Evolutionary conservation across 2,797 vertebrate genomes (phyloP).

Genomic region (Arnoldichthys spilopterus): DNA sequence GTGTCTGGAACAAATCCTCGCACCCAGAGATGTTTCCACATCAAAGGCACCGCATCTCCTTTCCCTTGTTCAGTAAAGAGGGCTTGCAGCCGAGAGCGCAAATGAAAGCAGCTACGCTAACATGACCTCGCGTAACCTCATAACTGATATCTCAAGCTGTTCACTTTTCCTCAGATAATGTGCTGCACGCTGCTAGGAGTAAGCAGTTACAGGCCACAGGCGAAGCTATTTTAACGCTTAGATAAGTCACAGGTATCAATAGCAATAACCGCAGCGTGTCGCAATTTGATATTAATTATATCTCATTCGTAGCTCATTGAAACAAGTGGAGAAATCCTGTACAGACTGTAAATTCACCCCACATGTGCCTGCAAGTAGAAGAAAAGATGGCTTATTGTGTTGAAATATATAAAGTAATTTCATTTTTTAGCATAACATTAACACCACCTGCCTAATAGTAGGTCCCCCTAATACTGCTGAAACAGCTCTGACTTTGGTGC

Average conservation of each 20-base stretch:
- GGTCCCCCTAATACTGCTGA: no score
- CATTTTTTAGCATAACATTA: no score
- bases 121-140: slow-evolving; percentile 34
- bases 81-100: slow-evolving; percentile 20
- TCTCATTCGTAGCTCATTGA: background rate
- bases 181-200: background rate
- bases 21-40: slow-evolving; percentile 58
- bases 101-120: slow-evolving; percentile 31
- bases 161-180: slow-evolving; percentile 16
- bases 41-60: slow-evolving; percentile 56
- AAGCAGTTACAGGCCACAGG: background rate
- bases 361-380: no score
- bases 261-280: background rate
- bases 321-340: background rate
- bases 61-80: slow-evolving; percentile 41
- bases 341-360: no score
- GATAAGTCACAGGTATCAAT: background rate
- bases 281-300: background rate
- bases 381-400: no score
- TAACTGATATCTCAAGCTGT: slow-evolving; percentile 44
- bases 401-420: no score
- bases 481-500: no score
- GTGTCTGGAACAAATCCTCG: slow-evolving; percentile 60
- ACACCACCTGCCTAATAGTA: no score
- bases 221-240: background rate